phyloP scores from a whole-genome alignment of 1,140 invertebrate species.

The Bombyx mori region DNA sequence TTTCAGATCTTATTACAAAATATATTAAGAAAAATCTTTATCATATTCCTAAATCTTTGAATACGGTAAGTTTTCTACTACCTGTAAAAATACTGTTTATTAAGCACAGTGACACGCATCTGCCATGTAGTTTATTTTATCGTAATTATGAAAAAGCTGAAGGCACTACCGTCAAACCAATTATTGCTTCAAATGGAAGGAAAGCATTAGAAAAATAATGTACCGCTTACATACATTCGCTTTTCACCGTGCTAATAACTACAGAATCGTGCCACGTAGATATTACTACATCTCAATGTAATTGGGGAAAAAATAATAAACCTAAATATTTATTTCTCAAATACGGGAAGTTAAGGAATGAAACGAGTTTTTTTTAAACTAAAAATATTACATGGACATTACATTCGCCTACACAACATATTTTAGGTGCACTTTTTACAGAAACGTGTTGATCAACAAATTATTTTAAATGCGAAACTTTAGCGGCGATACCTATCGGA shows the following conservation, averaged over 20 bases:
- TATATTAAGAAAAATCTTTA: conserved; percentile 47
- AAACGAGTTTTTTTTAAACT: conserved; percentile 7
- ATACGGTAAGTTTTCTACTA: conserved; percentile 65
- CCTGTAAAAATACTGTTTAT: conserved; percentile 66
- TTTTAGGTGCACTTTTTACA: conserved; percentile 5
- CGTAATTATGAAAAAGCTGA: conserved; percentile 61
- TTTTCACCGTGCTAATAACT: conserved; percentile 36
- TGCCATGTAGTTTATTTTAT: conserved; percentile 52
- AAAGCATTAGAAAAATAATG: conserved; percentile 63
- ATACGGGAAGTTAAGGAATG: conserved; percentile 26
- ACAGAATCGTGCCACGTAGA: conserved; percentile 35
- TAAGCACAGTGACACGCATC: conserved; percentile 49
- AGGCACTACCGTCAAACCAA: conserved; percentile 68
- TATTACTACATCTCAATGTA: conserved; percentile 23
- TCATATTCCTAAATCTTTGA: conserved; percentile 62
- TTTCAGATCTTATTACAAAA: conserved; percentile 57
- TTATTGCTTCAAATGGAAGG: conserved; percentile 62
- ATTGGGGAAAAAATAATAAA: conserved; percentile 19
- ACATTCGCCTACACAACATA: conserved; percentile 2
- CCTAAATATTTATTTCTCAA: conserved; percentile 3
- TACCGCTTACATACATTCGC: conserved; percentile 43
- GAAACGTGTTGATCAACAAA: conserved; percentile 37
- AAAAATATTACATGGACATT: not conserved
- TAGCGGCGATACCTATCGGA: conserved; percentile 68
- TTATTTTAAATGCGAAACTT: conserved; percentile 56